phyloP scores from a whole-genome alignment of 92 coral and sea anemone genomes.

The Desmophyllum pertusum region DNA sequence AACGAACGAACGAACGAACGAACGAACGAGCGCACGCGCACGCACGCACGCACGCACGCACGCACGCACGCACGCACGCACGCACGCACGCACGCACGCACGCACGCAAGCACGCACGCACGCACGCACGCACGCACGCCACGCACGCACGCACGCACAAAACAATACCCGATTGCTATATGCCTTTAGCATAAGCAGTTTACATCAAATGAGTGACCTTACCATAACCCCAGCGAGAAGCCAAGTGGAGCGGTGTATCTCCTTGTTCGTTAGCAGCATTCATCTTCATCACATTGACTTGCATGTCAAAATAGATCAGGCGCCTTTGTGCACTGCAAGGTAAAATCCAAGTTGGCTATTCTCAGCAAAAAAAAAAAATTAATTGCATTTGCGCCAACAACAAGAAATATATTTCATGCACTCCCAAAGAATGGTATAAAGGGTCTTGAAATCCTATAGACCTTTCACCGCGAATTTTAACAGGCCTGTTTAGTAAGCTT shows the following conservation, averaged over 20 bases:
- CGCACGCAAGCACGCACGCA: too few relatives aligned
- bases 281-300: constrained; percentile 69
- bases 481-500: background rate
- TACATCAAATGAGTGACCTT: constrained; percentile 18
- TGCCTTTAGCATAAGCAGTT: too few relatives aligned
- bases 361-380: background rate
- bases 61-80: too few relatives aligned
- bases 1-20: too few relatives aligned
- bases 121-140: too few relatives aligned
- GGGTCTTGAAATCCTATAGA: background rate
- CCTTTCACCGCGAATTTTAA: background rate
- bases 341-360: background rate
- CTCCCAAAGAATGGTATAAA: background rate
- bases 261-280: constrained; percentile 91
- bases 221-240: constrained; percentile 99
- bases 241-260: constrained; percentile 94
- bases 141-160: too few relatives aligned
- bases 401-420: background rate
- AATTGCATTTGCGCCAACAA: background rate
- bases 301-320: constrained; percentile 76
- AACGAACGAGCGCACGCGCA: too few relatives aligned
- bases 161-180: too few relatives aligned
- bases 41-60: too few relatives aligned
- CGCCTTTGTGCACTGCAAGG: constrained; percentile 76
- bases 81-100: too few relatives aligned